Base-by-base conservation (phyloP, 2,888 invertebrate species). In the Crocallis elinguaria region DNA sequence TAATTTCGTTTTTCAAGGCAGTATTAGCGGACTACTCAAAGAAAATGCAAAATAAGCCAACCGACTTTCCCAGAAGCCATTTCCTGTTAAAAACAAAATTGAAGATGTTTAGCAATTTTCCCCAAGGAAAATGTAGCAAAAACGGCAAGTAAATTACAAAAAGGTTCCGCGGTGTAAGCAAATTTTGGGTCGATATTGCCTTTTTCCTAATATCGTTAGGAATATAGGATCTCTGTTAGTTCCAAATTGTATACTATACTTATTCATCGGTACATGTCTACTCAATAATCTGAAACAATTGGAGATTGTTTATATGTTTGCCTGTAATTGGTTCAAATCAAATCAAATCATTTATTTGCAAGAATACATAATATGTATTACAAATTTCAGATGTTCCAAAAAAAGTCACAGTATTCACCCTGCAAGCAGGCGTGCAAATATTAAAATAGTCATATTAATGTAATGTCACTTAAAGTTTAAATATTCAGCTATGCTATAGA, bases 1-100 rank as follows among this genome's bases (percentile, higher is more conserved):
- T 50, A 55, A 49, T 38, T 57, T 56, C 27, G 12, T 19, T 49
- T 43, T 39, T 14, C 25, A 11, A 32, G 9, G 6, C 33, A 52
- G 42, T 58, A 58, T 54, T 62, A 60, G 55, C 49, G 35, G 46
- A 21, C 53, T 56, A 27, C 14, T 44, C 37, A 19, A 58, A 49
- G 50, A 44, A 56, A 50, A 55, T 53, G 49, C 53, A 51, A 54
- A 57, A 43, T 42, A 36, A 23, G 43, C 21, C 37, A 42, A 42
- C 44, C n/a, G 33, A 55, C 49, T 32, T 46, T 45, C 6, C 13
- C 25, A 33, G 32, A 27, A 46, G 29, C 27, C 32, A 38, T 52
- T 55, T 46, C 30, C 44, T 21, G 33, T 41, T 46, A 51, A 48
- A 49, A 53, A 46, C 44, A 13, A 42, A 51, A 51, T 57, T 42